Evolutionary conservation across 2,797 vertebrate species (phyloP), one percentile per base, ranked within the genome.

Genomic region (Mycteria americana): DNA sequence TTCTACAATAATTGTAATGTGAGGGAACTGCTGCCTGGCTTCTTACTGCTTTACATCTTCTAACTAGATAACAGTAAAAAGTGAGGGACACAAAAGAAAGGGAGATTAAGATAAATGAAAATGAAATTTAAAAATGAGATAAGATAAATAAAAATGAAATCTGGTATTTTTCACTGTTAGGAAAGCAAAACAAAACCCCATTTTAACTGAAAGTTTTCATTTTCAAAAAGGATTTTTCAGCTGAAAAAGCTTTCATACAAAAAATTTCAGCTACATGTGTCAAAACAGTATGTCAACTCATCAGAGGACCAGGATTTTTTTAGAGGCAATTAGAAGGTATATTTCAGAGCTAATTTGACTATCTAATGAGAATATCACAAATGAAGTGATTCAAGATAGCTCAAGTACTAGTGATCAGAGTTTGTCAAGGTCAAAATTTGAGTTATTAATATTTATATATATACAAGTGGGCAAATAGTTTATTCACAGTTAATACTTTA

Each of bases 341-440:
- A 97, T 96, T 97, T 96, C 94, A 97, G 92, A 97, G 95, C 93
- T 97, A 94, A 96, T 97, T 97, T 96, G 95, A 97, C 94, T 95
- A 78, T 94, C 93, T 97, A 97, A 97, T 97, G 90, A 96, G 97
- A 96, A 95, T 97, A 95, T 92, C 39, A 0, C 84, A 96, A 96
- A 85, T 97, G 78, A 96, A 97, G 93, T 96, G 90, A 93, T 95
- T 95, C 93, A 94, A 95, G 88, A 94, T 94, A 92, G 94, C 90
- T 95, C 75, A 94, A 96, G 95, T 96, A 95, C 85, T 94, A 97
- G 95, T 94, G 94, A 96, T 93, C 96, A 80, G 77, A 85, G 60
- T 95, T 91, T 64, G 64, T 83, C 94, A 97, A 97, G 93, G 95
- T 95, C 94, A 95, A 80, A 95, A 95, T 95, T 92, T 94, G 57